Base-by-base conservation (phyloP, 2,113 vertebrate genomes). In the Callaeas wilsoni region DNA sequence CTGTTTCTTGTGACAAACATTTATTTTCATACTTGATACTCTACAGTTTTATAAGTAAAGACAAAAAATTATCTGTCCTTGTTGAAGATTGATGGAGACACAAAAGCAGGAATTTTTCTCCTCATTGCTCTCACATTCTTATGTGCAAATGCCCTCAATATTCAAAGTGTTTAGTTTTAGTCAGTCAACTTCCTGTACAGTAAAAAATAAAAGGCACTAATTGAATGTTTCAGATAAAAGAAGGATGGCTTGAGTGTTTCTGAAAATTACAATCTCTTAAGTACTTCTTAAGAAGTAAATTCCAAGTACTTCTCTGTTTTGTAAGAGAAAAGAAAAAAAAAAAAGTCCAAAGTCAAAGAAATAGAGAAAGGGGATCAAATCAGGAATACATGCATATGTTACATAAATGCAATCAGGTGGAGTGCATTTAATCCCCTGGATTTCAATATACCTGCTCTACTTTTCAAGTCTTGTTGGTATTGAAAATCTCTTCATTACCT, bases 381-480 rank as follows among this genome's bases (percentile, higher is more conserved):
- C 32, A 85, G 70, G 46, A 94, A 94, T 71, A 60, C 64, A 59
- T 57, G 19, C 69, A 96, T 94, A 68, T 46, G 70, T 95, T 94
- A 95, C 49, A 91, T 82, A 95, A 95, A 93, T 33, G 44, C 49
- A 97, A 91, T 95, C 82, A 90, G 87, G 75, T 87, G 53, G 90
- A 96, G 78, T 82, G 78, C 81, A 23, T 70, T 89, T 87, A 85
- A 96, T 85, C 57, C 23, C 41, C 59, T 56, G 78, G 57, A 85
- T 94, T 94, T 89, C 87, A 94, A 81, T 60, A 89, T n/a, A 91
- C 62, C 82, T 75, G 84, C 44, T 82, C 60, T 82, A 47, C 71
- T 93, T 95, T 97, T 75, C 74, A 67, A 42, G 93, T 63, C 65
- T 76, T 89, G 47, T 35, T 78, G 63, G 29, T 44, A 82, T 3